Base-by-base conservation (phyloP, 2,888 invertebrate genomes). In the Drosophila ezoana region DNA sequence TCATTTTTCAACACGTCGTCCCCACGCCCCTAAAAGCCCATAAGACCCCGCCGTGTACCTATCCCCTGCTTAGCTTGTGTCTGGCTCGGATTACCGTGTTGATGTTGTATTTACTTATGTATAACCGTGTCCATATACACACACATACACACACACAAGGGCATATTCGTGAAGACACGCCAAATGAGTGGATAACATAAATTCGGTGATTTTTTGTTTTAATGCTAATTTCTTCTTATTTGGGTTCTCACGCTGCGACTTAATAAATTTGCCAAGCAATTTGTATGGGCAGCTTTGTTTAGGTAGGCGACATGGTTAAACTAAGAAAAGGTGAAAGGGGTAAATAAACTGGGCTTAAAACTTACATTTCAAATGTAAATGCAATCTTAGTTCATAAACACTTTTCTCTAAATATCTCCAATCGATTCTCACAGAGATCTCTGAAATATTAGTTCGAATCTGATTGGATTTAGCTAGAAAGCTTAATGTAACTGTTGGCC, bases 1-100 rank as follows among this genome's bases (percentile, higher is more conserved):
- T 85, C 89, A 87, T 72, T 87, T 85, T 89, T 89, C 89, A 84
- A 76, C 77, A 76, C 72, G 40, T 53, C 48, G 23, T 35, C 51
- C 53, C 51, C 69, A 45, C 49, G 44, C 49, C 44, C 32, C 41
- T 14, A 11, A 18, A 11, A 18, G 16, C 45, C 52, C 40, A 16
- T 35, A 23, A 41, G 13, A 4, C 23, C 63, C 14, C 33, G 1
- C 20, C 49, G 35, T 43, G 56, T 47, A 35, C 28, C 58, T 62
- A 43, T 60, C 61, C 65, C 58, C 65, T 41, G 45, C 52, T 79
- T 56, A 67, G 62, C 59, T 70, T 65, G 71, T 58, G 81, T 76
- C 69, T 63, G 81, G 74, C 72, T 85, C 85, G 69, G 79, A 85
- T 85, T 85, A 84, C 89, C 72, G 75, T 84, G 84, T 85, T 89